Conservation (phyloP, 2,888 invertebrate genomes). For the Acrobasis consociella region DNA sequence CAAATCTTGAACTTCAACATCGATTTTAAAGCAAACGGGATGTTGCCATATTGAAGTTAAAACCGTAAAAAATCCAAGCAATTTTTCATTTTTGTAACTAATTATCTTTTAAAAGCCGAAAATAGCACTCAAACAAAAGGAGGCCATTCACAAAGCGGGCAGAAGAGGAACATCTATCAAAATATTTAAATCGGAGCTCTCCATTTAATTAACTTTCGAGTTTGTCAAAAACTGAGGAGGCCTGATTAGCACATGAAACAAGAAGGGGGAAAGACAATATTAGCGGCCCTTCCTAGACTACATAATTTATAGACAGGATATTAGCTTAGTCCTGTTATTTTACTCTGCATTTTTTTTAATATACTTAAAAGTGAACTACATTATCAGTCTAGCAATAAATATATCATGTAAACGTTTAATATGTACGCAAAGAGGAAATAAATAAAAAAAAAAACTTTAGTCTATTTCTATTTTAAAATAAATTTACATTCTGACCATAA, state of each 20-base stretch:
- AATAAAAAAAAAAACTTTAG: too few species aligned
- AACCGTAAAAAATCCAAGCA: too few species aligned
- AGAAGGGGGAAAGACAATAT: slow-evolving; percentile 24
- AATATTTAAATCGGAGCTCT: slow-evolving; percentile 29
- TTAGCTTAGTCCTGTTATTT: background rate
- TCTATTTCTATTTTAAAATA: background rate
- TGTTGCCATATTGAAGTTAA: too few species aligned
- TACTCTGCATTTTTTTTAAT: too few species aligned
- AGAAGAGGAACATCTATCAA: slow-evolving; percentile 24
- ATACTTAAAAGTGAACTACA: too few species aligned
- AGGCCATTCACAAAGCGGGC: background rate
- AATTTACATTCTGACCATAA: background rate
- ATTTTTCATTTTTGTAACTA: background rate
- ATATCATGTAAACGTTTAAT: too few species aligned
- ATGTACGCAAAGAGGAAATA: too few species aligned
- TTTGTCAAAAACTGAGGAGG: slow-evolving; percentile 32
- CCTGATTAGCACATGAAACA: slow-evolving; percentile 39
- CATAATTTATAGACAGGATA: background rate
- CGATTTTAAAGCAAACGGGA: too few species aligned
- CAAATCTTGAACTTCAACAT: too few species aligned
- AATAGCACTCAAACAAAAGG: slow-evolving; percentile 6
- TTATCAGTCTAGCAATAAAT: too few species aligned
- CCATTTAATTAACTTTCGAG: slow-evolving; percentile 34
- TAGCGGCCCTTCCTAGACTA: slow-evolving; percentile 5
- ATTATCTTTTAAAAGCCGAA: background rate